A percentile compares a stretch with the other conserved stretches of the same genome.
Evolutionary conservation across 2,888 invertebrate genomes (phyloP).

Genomic region (Helleia helle): DNA sequence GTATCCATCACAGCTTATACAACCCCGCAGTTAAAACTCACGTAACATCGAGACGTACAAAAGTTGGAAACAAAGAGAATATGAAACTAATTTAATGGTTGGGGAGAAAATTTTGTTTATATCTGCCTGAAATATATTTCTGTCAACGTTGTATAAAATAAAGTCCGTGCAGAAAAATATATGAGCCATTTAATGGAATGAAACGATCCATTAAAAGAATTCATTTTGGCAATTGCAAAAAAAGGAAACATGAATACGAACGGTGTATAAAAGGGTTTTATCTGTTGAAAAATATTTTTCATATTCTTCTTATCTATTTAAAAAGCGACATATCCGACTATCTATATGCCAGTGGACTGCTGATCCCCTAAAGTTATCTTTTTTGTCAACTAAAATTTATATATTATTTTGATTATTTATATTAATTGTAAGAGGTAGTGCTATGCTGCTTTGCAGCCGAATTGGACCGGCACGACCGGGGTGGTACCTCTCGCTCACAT

Average conservation of each 20-base stretch:
- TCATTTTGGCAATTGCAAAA: constrained; percentile 17
- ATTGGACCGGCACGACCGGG: too few relatives aligned
- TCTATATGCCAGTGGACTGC: too few relatives aligned
- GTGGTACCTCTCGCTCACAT: too few relatives aligned
- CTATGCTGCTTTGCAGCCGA: too few relatives aligned
- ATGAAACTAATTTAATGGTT: not conserved
- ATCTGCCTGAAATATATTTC: constrained; percentile 22
- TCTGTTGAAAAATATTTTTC: constrained; percentile 5
- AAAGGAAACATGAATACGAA: constrained; percentile 3
- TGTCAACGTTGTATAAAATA: constrained; percentile 22
- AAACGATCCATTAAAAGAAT: constrained; percentile 23
- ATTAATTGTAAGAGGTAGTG: too few relatives aligned
- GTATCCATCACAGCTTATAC: too few relatives aligned
- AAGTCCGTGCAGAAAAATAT: constrained; percentile 20
- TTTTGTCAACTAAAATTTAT: too few relatives aligned
- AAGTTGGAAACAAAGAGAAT: not conserved
- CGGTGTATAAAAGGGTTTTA: constrained; percentile 4
- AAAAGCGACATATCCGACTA: too few relatives aligned
- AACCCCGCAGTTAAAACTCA: not conserved
- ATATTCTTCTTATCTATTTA: constrained; percentile 5
- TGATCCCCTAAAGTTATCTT: too few relatives aligned
- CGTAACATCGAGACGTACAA: not conserved
- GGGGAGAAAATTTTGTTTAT: not conserved
- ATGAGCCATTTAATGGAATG: constrained; percentile 24
- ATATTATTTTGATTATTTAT: too few relatives aligned